phyloP scores from a whole-genome alignment of 2,113 vertebrate species.

The Sprattus sprattus region DNA sequence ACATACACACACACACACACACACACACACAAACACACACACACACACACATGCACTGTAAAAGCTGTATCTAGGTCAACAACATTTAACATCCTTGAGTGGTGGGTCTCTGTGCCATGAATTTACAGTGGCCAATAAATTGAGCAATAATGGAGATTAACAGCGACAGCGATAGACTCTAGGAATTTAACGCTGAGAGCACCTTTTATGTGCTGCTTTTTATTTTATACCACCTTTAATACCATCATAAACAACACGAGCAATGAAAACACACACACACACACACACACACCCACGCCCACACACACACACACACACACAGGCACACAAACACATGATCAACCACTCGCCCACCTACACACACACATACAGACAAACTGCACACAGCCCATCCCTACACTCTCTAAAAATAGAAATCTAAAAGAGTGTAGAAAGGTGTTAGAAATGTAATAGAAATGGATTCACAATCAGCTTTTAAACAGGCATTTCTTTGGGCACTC shows the following conservation, averaged over 20 bases:
- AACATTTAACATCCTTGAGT: conserved; percentile 15
- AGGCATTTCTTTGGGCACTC: neutral
- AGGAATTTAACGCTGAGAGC: conserved; percentile 25
- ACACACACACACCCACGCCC: neutral
- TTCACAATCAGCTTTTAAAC: neutral
- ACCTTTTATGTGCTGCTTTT: conserved; percentile 34
- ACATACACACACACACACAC: too few relatives aligned
- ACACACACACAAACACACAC: too few relatives aligned
- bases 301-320: neutral
- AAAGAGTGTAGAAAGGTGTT: neutral
- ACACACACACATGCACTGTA: neutral
- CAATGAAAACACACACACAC: conserved; percentile 16
- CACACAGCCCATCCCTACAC: neutral
- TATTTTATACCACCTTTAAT: conserved; percentile 23
- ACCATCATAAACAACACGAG: conserved; percentile 19
- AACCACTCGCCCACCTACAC: neutral
- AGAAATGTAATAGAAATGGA: neutral
- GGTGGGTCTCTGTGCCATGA: neutral
- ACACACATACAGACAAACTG: neutral
- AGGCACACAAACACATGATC: neutral
- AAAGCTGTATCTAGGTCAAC: conserved; percentile 43
- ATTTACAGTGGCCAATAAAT: neutral
- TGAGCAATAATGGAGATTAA: conserved; percentile 18
- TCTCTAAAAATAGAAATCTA: neutral
- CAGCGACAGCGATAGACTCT: conserved; percentile 20